Conservation (phyloP, 2,797 vertebrate genomes). For the Danio tinwini region DNA sequence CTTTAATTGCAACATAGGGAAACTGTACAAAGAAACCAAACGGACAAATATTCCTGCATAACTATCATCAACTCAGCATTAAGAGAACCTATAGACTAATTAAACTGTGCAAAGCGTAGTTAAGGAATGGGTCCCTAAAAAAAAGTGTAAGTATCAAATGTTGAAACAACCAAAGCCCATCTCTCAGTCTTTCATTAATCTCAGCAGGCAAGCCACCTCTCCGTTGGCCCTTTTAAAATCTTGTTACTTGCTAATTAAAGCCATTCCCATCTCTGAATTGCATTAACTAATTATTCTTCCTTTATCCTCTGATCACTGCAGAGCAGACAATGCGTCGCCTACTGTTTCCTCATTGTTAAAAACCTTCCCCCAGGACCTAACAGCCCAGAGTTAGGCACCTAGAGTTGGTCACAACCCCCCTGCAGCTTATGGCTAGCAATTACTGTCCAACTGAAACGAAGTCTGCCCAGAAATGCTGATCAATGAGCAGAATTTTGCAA, state of each 20-base stretch:
- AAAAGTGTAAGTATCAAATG: conserved; percentile 3
- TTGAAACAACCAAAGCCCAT: conserved; percentile 54
- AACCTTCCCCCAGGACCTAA: conserved; percentile 67
- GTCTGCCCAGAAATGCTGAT: neutral
- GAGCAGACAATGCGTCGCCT: conserved; percentile 65
- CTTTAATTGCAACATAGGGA: neutral
- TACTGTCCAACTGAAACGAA: conserved; percentile 2
- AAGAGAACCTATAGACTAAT: neutral
- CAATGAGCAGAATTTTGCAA: neutral
- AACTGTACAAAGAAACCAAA: conserved; percentile 61
- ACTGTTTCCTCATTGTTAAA: conserved; percentile 36
- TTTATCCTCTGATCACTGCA: conserved; percentile 76
- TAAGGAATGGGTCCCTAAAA: neutral
- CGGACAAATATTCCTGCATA: conserved; percentile 47
- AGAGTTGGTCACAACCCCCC: conserved; percentile 69
- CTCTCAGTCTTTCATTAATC: conserved; percentile 66
- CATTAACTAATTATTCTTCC: conserved; percentile 79
- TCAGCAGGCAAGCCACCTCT: conserved; percentile 74
- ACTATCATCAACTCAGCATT: neutral
- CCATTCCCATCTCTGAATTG: conserved; percentile 71
- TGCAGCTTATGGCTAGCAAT: conserved; percentile 59
- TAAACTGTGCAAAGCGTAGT: neutral
- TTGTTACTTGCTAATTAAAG: conserved; percentile 83
- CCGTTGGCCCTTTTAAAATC: conserved; percentile 80
- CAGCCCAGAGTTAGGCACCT: conserved; percentile 64